Base-by-base conservation (phyloP, 2,888 invertebrate genomes). In the Cephus rjabovi region DNA sequence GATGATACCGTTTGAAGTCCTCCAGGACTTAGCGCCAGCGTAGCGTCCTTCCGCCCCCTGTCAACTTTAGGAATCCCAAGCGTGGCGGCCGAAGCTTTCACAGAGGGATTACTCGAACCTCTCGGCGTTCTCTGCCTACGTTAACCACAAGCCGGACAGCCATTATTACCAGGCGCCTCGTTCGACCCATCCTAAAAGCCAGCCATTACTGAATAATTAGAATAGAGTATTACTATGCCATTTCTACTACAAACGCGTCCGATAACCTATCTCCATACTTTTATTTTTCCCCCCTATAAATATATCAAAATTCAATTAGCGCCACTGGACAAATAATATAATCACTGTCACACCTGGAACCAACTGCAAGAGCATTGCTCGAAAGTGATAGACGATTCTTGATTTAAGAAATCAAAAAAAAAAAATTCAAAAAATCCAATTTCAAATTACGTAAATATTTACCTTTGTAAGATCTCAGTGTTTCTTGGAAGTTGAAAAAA, bases 1-100 rank as follows among this genome's bases (percentile, higher is more conserved):
- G 89, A 90, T 86, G 89, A 90, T 90, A 90, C 89, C 81, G 90
- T 90, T 90, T 89, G 90, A 89, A 88, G 87, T 86, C 84, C 81
- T 84, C 80, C 81, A 56, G 56, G 56, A 56, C 56, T 56, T 56
- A 56, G 15, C 56, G 56, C 23, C 77, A 78, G 82, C 82, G 83
- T 81, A 81, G 83, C 82, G 75, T 77, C 82, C 87, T 87, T 89
- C 88, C 89, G 86, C 84, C 87, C 88, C 86, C 86, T 71, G 33
- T 71, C 71, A 71, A 31, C 71, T 15, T 56, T 56, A 56, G 31
- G 33, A 34, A 34, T 71, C 71, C 33, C 15, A 31, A 34, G 76
- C 77, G 80, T 79, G 84, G 84, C 86, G 87, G 86, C 85, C 85
- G 31, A 87, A 87, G 87, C 84, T 86, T 86, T 87, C 88, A 88